Percentiles rank a stretch among this genome's conserved stretches.
Evolutionary conservation across 1,140 invertebrate genomes (phyloP).

Genomic region (Calephelis virginiensis): DNA sequence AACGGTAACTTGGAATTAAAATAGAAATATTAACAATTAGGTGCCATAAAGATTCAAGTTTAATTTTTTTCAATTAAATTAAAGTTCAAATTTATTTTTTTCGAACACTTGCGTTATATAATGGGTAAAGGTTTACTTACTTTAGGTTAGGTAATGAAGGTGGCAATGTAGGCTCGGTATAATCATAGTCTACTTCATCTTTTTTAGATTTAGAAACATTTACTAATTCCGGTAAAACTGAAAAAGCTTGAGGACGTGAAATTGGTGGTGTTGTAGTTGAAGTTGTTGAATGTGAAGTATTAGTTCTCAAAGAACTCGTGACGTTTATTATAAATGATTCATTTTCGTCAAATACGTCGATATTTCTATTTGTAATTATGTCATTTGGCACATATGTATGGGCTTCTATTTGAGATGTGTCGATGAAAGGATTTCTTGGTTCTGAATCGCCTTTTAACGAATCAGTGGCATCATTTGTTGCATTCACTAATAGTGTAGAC

Average conservation of each 20-base stretch:
- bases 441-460: conserved; percentile 44
- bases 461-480: conserved; percentile 39
- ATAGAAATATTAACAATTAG: no score
- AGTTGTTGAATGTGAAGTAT: conserved; percentile 43
- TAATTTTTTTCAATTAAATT: no score
- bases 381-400: conserved; percentile 56
- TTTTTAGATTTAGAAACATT: conserved; percentile 75
- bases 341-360: conserved; percentile 52
- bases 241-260: conserved; percentile 39
- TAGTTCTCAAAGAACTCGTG: conserved; percentile 58
- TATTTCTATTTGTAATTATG: conserved; percentile 61
- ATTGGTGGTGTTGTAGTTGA: conserved; percentile 31
- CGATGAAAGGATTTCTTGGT: conserved; percentile 47
- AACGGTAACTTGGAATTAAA: no score
- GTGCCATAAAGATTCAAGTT: no score
- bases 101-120: no score
- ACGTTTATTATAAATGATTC: conserved; percentile 67
- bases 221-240: conserved; percentile 52
- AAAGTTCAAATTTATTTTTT: no score
- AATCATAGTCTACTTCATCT: conserved; percentile 82
- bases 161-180: conserved; percentile 84
- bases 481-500: conserved; percentile 49
- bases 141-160: conserved; percentile 86
- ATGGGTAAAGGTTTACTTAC: conserved; percentile 49
- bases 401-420: conserved; percentile 44